Conservation (phyloP, 1,140 invertebrate genomes). For the Caenorhabditis briggsae region DNA sequence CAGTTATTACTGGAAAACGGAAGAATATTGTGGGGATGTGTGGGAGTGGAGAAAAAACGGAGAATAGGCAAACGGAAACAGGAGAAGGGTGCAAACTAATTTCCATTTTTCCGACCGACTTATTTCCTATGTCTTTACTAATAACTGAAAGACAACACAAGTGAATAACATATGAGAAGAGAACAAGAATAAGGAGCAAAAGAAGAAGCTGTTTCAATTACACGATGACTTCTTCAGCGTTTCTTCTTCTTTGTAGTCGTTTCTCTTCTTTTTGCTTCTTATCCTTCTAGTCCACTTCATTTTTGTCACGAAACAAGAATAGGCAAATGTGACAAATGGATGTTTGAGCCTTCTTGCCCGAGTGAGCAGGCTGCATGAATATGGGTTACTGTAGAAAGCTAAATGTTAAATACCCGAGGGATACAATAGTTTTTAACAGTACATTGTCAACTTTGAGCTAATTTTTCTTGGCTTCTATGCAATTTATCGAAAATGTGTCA, state of each 20-base stretch:
- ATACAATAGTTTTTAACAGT: no score
- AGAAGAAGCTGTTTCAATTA: slow-evolving; percentile 42
- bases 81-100: slow-evolving; percentile 49
- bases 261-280: not conserved
- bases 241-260: no score
- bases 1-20: slow-evolving; percentile 12
- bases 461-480: no score
- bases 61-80: no score
- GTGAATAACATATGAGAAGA: slow-evolving; percentile 50
- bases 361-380: no score
- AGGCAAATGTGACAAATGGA: not conserved
- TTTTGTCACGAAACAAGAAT: not conserved
- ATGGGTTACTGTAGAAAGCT: no score
- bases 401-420: no score
- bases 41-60: not conserved
- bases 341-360: not conserved
- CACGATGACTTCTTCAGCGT: not conserved
- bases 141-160: slow-evolving; percentile 26
- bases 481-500: no score
- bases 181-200: not conserved
- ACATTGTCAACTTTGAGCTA: no score
- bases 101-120: slow-evolving; percentile 48
- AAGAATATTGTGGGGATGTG: not conserved
- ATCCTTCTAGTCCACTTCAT: not conserved
- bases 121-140: slow-evolving; percentile 41